These are phyloP conservation scores for Sycobia sp. DNA, from an alignment of 1,140 invertebrate species.

Conservation along the genomic window DNA sequence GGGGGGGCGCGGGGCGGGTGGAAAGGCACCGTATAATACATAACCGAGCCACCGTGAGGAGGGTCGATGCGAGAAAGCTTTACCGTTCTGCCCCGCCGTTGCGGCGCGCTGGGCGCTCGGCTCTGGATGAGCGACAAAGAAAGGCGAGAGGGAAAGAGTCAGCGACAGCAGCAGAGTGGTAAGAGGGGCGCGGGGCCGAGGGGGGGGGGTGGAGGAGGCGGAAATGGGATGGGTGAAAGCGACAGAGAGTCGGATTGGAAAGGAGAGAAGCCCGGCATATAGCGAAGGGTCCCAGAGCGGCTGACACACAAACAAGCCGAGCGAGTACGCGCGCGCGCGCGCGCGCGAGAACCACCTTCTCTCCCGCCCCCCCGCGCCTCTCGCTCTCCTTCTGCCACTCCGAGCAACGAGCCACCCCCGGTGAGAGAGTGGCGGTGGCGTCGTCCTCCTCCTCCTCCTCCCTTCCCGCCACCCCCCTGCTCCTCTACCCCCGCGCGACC, in stretches of 20 bases:
- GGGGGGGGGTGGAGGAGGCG: no score
- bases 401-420: not conserved
- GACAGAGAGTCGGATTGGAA: constrained; percentile 6
- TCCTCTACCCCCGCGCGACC: no score
- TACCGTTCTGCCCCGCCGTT: not conserved
- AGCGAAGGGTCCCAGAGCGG: constrained; percentile 16
- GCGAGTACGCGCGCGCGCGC: no score
- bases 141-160: not conserved
- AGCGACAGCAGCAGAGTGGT: no score
- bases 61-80: not conserved
- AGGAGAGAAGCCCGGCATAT: constrained; percentile 2
- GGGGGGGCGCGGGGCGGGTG: not conserved
- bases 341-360: no score
- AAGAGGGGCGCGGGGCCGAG: no score
- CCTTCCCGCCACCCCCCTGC: no score
- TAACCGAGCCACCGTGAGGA: not conserved
- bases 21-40: not conserved
- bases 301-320: constrained; percentile 27
- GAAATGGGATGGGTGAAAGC: no score
- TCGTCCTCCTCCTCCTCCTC: not conserved
- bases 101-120: no score
- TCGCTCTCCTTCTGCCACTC: not conserved
- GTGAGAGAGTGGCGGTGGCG: not conserved
- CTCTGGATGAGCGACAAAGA: not conserved
- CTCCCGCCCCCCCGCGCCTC: no score